These are phyloP conservation scores for Rhinophrynus dorsalis DNA, from an alignment of 2,797 vertebrate species.

Conservation along the genomic window DNA sequence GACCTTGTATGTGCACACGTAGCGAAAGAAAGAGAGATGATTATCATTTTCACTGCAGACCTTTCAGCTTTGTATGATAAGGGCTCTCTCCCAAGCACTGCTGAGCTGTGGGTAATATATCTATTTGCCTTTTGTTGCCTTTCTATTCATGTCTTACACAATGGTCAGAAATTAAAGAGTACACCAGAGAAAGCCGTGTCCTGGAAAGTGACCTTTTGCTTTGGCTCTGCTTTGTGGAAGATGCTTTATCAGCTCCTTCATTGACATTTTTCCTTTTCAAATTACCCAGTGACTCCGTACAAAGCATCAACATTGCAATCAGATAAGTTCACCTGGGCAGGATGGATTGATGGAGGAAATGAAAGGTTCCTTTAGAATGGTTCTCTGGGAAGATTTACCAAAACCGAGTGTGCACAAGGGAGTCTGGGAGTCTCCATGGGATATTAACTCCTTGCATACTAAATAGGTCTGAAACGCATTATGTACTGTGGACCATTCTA, in stretches of 20 bases:
- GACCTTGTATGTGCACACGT: slow-evolving; percentile 12
- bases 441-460: no score
- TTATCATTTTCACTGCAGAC: slow-evolving; percentile 30
- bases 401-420: background rate
- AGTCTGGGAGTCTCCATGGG: no score
- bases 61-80: slow-evolving; percentile 26
- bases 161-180: slow-evolving; percentile 36
- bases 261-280: slow-evolving; percentile 39
- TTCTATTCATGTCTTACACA: slow-evolving; percentile 34
- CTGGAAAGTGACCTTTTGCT: slow-evolving; percentile 42
- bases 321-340: slow-evolving; percentile 5
- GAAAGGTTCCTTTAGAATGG: background rate
- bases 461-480: no score
- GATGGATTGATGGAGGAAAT: background rate
- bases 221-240: slow-evolving; percentile 20
- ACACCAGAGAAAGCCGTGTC: slow-evolving; percentile 20
- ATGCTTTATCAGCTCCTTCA: slow-evolving; percentile 37
- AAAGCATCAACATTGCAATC: slow-evolving; percentile 23
- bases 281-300: slow-evolving; percentile 16
- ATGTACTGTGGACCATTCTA: no score
- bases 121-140: slow-evolving; percentile 44
- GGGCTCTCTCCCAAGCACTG: slow-evolving; percentile 10
- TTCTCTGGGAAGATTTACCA: background rate
- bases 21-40: slow-evolving; percentile 11
- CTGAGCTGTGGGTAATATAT: slow-evolving; percentile 29